Percentiles rank a stretch among this genome's conserved stretches.
phyloP scores from a whole-genome alignment of 2,888 invertebrate species.

The Ophion ellenae region DNA sequence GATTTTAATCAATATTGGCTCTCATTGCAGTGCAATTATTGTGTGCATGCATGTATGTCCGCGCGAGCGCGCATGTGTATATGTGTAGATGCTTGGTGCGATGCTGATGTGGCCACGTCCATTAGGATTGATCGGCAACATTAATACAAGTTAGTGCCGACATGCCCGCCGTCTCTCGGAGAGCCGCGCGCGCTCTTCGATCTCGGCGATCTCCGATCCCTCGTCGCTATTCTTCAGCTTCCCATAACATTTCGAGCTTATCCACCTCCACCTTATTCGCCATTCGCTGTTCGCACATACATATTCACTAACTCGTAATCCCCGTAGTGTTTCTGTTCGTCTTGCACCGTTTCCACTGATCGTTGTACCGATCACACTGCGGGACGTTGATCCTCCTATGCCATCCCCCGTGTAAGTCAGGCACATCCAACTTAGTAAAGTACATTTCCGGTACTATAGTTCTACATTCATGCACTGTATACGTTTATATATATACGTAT shows the following conservation, averaged over 20 bases:
- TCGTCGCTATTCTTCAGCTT: constrained; percentile 61
- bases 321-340: constrained; percentile 38
- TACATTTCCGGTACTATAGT: constrained; percentile 58
- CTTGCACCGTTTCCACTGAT: constrained; percentile 51
- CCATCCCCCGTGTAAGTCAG: constrained; percentile 28
- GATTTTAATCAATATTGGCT: background rate
- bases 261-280: constrained; percentile 57
- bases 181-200: constrained; percentile 63
- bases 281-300: constrained; percentile 29
- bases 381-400: constrained; percentile 49
- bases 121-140: constrained; percentile 83
- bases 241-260: constrained; percentile 65
- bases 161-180: constrained; percentile 74
- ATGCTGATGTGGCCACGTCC: constrained; percentile 81
- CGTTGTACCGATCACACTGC: constrained; percentile 58
- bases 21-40: background rate
- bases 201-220: constrained; percentile 75
- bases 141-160: constrained; percentile 83
- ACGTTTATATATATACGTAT: too few species aligned
- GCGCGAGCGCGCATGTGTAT: constrained; percentile 26
- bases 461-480: background rate
- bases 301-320: constrained; percentile 31
- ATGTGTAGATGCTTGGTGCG: constrained; percentile 72
- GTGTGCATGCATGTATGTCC: constrained; percentile 7
- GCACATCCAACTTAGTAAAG: constrained; percentile 42